Conservation (phyloP, 2,113 vertebrate species). For the Hippocampus guttulatus region DNA sequence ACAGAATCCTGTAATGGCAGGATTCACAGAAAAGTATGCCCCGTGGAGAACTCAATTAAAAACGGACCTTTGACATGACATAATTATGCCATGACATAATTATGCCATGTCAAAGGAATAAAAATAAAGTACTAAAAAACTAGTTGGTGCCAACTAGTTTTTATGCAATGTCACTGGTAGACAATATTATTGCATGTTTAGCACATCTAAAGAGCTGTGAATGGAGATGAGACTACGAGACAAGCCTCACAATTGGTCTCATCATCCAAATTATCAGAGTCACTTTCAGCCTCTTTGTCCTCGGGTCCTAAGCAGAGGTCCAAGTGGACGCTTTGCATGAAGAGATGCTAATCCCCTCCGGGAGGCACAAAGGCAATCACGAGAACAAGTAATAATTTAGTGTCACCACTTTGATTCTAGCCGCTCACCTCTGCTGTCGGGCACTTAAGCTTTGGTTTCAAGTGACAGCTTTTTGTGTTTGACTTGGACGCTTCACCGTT, state of each 20-base stretch:
- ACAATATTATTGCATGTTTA: neutral
- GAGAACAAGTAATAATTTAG: constrained; percentile 8
- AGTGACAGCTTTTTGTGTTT: neutral
- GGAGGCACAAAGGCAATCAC: constrained; percentile 4
- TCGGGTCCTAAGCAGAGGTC: neutral
- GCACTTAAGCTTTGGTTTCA: constrained; percentile 1
- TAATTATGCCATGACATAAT: too few relatives aligned
- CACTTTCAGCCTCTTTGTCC: neutral
- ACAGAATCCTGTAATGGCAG: too few relatives aligned
- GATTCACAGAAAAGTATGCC: too few relatives aligned
- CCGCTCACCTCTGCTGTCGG: constrained; percentile 1
- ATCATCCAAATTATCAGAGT: constrained; percentile 1
- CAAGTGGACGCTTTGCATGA: constrained; percentile 7
- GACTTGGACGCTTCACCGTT: neutral
- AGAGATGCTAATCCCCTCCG: constrained; percentile 2
- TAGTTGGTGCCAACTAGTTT: too few relatives aligned
- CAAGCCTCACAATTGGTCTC: neutral
- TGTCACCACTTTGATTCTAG: neutral
- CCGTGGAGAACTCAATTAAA: too few relatives aligned
- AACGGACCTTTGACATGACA: too few relatives aligned
- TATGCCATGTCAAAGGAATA: too few relatives aligned
- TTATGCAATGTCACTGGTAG: neutral
- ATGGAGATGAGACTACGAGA: neutral
- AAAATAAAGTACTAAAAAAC: too few relatives aligned
- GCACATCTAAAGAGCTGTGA: neutral